Base-by-base conservation (phyloP, 37 sponge, comb jelly and placozoan genomes). In the Cladorhizidae sp. region DNA sequence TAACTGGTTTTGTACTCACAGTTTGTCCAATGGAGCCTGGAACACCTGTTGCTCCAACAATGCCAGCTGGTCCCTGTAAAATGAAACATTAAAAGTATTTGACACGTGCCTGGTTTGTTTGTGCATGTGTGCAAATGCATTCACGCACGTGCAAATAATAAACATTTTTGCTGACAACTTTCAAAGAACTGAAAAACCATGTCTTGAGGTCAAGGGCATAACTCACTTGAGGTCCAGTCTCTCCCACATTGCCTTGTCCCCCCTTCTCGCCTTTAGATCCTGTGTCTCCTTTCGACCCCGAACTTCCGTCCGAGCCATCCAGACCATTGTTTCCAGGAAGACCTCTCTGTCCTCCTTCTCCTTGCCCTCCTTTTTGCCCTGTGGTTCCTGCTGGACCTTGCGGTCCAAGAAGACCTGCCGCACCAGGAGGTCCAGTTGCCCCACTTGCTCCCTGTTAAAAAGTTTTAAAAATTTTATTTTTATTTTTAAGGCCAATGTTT, bases 301-400 rank as follows among this genome's bases (percentile, higher is more conserved):
- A 3, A 8, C 20, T 52, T 39, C 86, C 86, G 70, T 23, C 62
- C 21, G 28, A 50, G 54, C 89, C 89, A 51, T 40, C 38, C 0
- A 32, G 8, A n/a, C 85, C 85, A 38, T 40, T 20, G 22, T 33
- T 70, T 74, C 87, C 87, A 35, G 20, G 37, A 9, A 73, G 45
- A 58, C 87, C 87, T 14, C 25, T 52, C 0, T 58, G 54, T 58
- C 91, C 91, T 37, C 74, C 72, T 11, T 56, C 64, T 55, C 91
- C 91, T 50, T 17, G 43, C 57, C 36, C 35, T 42, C 87, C 91
- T 50, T 83, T 64, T 1, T 55, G 61, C 50, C 91, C 91, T 45
- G 75, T 75, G 14, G 71, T 1, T 61, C 77, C 77, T 41, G 35
- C 42, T 17, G 40, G 21, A 59, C 77, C 77, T 37, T 36, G 64